Evolutionary conservation across 2,113 vertebrate species (phyloP), one percentile per base, ranked within the genome.

Genomic region (Pholis gunnellus): DNA sequence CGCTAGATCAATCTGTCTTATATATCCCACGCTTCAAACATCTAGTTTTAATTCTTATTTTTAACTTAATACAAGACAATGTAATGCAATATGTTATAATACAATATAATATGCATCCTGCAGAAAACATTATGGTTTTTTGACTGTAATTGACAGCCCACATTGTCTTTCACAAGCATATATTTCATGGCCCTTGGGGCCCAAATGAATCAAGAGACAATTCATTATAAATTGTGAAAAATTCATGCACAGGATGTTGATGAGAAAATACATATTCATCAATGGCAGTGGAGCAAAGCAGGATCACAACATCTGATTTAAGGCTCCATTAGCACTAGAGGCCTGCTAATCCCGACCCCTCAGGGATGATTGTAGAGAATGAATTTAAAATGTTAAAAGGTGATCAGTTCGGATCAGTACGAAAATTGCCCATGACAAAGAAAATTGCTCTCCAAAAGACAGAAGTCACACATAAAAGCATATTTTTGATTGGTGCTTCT

Each of bases 231-330:
- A 82, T 59, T 65, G 71, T 81, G 69, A 36, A 82, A 89, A 85
- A 88, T 75, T 75, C 50, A 89, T 85, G 75, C 78, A 74, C 42
- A 75, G 54, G 61, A 14, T 83, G 73, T 77, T 88, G 77, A 87
- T 89, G 78, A 76, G 72, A 83, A 87, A 87, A 88, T 90, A 80
- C 79, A 88, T 91, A 88, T 86, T 91, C 81, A 90, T 87, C 56
- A 85, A 25, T 80, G 77, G 79, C 78, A 88, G 52, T 74, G 70
- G 34, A 87, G 91, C 81, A 84, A 34, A 17, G 59, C 63, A 82
- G 5, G 78, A 87, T 87, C 79, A 83, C 84, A 89, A 75, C 88
- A 84, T 81, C 76, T 83, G 88, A 87, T 81, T 90, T 84, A 81
- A 85, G 31, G 83, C 81, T 90, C 57, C 80, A 84, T 89, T 88